These are phyloP conservation scores for Dexiosoma caninum DNA, from an alignment of 2,888 invertebrate genomes.

Conservation along the genomic window DNA sequence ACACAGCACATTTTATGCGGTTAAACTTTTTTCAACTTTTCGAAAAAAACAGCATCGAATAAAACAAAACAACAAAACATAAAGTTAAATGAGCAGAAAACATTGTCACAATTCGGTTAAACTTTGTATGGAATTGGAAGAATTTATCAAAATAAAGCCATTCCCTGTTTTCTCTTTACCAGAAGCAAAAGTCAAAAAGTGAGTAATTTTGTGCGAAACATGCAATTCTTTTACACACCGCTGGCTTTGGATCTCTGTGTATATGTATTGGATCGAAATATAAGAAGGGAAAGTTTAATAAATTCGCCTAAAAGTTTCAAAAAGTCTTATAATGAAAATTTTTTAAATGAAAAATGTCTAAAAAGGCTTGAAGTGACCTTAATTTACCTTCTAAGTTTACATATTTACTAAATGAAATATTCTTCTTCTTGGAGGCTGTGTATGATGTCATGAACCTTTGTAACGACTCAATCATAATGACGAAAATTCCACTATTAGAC, in stretches of 20 bases:
- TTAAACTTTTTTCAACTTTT: conserved; percentile 40
- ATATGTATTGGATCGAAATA: neutral
- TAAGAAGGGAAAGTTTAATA: neutral
- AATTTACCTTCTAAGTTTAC: no score
- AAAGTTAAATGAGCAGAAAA: conserved; percentile 15
- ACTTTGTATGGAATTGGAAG: conserved; percentile 21
- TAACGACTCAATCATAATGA: no score
- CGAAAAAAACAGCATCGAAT: conserved; percentile 7
- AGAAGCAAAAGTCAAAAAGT: conserved; percentile 39
- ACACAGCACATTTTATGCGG: conserved; percentile 34
- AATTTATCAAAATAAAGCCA: neutral
- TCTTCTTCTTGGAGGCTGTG: no score
- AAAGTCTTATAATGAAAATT: neutral
- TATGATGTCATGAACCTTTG: no score
- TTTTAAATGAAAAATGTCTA: neutral
- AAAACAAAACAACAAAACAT: neutral
- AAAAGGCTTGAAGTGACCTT: neutral
- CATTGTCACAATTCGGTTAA: conserved; percentile 59
- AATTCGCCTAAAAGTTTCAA: conserved; percentile 5
- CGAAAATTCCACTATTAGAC: no score
- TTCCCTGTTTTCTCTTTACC: no score
- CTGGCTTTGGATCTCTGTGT: neutral
- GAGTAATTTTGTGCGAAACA: conserved; percentile 33
- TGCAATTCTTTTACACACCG: neutral
- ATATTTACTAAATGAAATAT: no score